Conservation (phyloP, 1,140 invertebrate species). For the Dolichoris vasculosae region DNA sequence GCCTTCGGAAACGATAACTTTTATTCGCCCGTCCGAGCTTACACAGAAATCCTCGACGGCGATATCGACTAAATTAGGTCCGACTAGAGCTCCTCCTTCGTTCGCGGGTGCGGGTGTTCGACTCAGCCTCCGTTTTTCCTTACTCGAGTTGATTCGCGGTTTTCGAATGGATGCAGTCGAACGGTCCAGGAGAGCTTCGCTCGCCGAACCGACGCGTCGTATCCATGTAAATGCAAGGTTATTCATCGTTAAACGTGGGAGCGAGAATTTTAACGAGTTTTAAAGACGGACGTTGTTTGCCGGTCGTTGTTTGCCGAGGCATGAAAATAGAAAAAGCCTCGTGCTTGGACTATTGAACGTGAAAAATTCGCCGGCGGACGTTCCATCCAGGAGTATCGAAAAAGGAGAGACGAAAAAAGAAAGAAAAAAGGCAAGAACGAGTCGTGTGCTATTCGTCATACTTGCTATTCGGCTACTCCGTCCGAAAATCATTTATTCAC, state of each 20-base stretch:
- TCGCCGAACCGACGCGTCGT: neutral
- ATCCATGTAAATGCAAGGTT: neutral
- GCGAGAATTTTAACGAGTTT: conserved; percentile 12
- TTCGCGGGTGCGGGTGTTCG: too few species aligned
- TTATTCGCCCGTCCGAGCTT: conserved; percentile 25
- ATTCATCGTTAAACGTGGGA: neutral
- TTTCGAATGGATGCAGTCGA: neutral
- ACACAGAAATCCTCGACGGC: neutral
- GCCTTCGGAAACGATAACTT: conserved; percentile 18
- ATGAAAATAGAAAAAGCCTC: conserved; percentile 5
- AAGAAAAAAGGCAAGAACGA: neutral
- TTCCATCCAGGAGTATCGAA: conserved; percentile 8
- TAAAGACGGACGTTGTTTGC: neutral
- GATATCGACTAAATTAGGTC: conserved; percentile 34
- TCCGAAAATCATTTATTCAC: conserved; percentile 39
- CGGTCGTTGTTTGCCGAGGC: neutral
- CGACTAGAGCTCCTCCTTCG: neutral
- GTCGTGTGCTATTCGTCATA: conserved; percentile 1
- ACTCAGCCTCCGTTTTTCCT: neutral
- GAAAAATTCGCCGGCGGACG: conserved; percentile 29
- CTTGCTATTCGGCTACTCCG: too few species aligned
- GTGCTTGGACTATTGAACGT: conserved; percentile 35
- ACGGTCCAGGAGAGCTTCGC: neutral
- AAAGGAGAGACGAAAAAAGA: neutral
- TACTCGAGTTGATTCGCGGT: neutral